Conservation (phyloP, 2,113 vertebrate genomes). For the Cyprinodon brontotheroides region DNA sequence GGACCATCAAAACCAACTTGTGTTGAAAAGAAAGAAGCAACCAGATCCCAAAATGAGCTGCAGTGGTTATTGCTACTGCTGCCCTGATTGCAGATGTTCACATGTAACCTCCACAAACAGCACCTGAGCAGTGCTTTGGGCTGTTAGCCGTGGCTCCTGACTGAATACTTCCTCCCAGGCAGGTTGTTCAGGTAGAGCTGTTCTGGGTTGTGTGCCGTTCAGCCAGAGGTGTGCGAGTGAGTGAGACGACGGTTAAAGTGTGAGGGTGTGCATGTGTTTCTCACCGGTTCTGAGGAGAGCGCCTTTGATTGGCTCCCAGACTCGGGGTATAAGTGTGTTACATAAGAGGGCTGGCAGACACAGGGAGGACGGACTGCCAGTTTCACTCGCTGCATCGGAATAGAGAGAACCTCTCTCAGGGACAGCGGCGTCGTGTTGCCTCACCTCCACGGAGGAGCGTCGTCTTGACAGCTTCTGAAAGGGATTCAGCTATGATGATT, state of each 20-base stretch:
- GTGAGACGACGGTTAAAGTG: slow-evolving; percentile 42
- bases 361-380: slow-evolving; percentile 72
- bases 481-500: slow-evolving; percentile 70
- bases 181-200: slow-evolving; percentile 65
- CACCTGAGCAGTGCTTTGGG: slow-evolving; percentile 13
- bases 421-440: slow-evolving; percentile 60
- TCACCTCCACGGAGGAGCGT: slow-evolving; percentile 36
- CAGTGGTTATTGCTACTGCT: slow-evolving; percentile 10
- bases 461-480: slow-evolving; percentile 30
- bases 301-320: slow-evolving; percentile 79
- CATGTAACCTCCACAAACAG: slow-evolving; percentile 29
- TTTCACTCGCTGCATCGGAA: slow-evolving; percentile 69
- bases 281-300: slow-evolving; percentile 69
- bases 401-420: slow-evolving; percentile 68
- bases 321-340: slow-evolving; percentile 79
- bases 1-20: slow-evolving; percentile 27
- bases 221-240: slow-evolving; percentile 58
- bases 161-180: slow-evolving; percentile 58
- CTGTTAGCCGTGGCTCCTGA: slow-evolving; percentile 36
- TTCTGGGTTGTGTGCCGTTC: slow-evolving; percentile 62
- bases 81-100: slow-evolving; percentile 27
- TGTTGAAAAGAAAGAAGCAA: not conserved
- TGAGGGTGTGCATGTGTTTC: slow-evolving; percentile 56
- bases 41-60: not conserved
- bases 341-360: slow-evolving; percentile 80